phyloP scores from a whole-genome alignment of 2,113 vertebrate species.

The Brachyistius frenatus region DNA sequence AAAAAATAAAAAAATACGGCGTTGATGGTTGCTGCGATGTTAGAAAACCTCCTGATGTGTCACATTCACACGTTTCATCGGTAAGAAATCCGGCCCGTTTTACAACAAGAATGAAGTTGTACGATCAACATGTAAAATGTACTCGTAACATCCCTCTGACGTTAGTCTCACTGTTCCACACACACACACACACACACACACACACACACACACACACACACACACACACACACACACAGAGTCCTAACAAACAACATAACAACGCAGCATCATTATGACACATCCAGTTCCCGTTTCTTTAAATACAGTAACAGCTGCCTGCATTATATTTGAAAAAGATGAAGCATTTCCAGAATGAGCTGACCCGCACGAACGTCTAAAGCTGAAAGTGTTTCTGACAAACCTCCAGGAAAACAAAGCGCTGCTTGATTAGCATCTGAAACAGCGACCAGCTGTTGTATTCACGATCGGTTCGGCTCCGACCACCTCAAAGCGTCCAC shows the following conservation, averaged over 20 bases:
- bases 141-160: too few species aligned
- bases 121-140: too few species aligned
- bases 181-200: too few species aligned
- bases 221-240: neutral
- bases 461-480: constrained; percentile 29
- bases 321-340: too few species aligned
- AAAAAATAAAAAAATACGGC: too few species aligned
- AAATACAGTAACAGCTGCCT: too few species aligned
- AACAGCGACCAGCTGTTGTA: constrained; percentile 36
- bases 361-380: neutral
- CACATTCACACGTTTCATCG: too few species aligned
- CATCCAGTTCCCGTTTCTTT: constrained; percentile 11
- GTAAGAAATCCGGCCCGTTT: too few species aligned
- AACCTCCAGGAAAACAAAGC: constrained; percentile 19
- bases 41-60: too few species aligned
- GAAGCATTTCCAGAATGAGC: neutral
- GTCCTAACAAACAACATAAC: neutral
- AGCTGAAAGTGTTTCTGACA: constrained; percentile 8
- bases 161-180: too few species aligned
- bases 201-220: neutral
- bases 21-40: too few species aligned
- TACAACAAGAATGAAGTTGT: too few species aligned
- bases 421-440: constrained; percentile 52
- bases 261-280: neutral
- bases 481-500: constrained; percentile 48